These are phyloP conservation scores for Onychostruthus taczanowskii DNA, from an alignment of 2,113 vertebrate genomes.

Conservation along the genomic window DNA sequence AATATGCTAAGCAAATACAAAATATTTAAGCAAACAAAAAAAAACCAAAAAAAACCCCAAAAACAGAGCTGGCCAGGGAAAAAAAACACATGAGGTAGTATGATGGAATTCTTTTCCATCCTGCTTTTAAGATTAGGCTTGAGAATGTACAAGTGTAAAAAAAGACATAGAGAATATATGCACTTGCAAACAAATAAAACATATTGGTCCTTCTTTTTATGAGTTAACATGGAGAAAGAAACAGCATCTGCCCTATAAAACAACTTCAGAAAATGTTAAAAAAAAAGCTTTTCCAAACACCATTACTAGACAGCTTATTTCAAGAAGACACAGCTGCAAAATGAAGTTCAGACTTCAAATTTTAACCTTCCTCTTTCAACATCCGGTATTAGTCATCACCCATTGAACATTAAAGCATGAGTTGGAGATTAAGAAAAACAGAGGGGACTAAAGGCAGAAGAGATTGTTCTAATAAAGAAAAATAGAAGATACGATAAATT, in stretches of 20 bases:
- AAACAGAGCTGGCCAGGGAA: not conserved
- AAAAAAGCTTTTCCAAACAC: not conserved
- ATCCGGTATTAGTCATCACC: not conserved
- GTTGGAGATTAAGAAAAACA: not conserved
- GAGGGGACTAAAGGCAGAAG: not conserved
- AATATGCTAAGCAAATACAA: not conserved
- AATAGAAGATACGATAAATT: not conserved
- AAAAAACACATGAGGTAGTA: not conserved
- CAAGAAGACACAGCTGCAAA: not conserved
- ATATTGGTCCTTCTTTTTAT: not conserved
- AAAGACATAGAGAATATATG: not conserved
- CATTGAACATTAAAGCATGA: not conserved
- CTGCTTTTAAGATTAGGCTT: not conserved
- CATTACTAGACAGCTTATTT: not conserved
- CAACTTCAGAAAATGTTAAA: not conserved
- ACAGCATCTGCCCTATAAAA: not conserved
- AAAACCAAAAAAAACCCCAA: not conserved
- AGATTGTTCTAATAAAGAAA: not conserved
- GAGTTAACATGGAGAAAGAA: not conserved
- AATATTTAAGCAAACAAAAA: not conserved
- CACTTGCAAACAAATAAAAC: not conserved
- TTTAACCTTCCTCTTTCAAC: not conserved
- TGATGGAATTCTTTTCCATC: not conserved
- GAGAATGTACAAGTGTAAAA: not conserved
- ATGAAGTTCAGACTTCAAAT: not conserved